Percentiles rank a stretch among this genome's conserved stretches.
phyloP scores from a whole-genome alignment of 2,113 vertebrate species.

The Pipra filicauda region DNA sequence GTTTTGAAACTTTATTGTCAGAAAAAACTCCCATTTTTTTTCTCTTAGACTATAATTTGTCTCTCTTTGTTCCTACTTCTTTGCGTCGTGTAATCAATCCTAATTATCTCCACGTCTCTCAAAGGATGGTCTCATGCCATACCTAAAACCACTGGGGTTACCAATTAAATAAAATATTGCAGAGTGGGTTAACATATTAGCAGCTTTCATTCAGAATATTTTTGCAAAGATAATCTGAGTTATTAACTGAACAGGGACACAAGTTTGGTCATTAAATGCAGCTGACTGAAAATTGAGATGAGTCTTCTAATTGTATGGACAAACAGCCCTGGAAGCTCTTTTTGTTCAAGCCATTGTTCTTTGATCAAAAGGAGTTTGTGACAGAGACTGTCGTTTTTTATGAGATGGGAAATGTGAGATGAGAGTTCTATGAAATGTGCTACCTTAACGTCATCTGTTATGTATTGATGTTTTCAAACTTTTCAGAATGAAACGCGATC shows the following conservation, averaged over 20 bases:
- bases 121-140: neutral
- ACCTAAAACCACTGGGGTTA: neutral
- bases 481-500: neutral
- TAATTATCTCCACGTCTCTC: constrained; percentile 14
- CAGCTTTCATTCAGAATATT: constrained; percentile 24
- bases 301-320: constrained; percentile 24
- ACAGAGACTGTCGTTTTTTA: neutral
- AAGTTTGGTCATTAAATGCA: constrained; percentile 12
- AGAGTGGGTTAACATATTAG: neutral
- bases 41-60: neutral
- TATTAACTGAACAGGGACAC: neutral
- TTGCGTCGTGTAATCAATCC: constrained; percentile 26
- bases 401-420: neutral
- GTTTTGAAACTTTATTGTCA: neutral
- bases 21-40: neutral
- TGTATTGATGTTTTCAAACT: neutral
- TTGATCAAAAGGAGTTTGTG: constrained; percentile 16
- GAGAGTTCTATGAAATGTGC: neutral
- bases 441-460: neutral
- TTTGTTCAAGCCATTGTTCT: neutral
- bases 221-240: constrained; percentile 7
- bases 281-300: constrained; percentile 22
- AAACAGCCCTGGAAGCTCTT: constrained; percentile 18
- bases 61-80: constrained; percentile 7
- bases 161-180: constrained; percentile 31